Conservation (phyloP, 2,797 vertebrate species). For the Eulemur albifrons region DNA sequence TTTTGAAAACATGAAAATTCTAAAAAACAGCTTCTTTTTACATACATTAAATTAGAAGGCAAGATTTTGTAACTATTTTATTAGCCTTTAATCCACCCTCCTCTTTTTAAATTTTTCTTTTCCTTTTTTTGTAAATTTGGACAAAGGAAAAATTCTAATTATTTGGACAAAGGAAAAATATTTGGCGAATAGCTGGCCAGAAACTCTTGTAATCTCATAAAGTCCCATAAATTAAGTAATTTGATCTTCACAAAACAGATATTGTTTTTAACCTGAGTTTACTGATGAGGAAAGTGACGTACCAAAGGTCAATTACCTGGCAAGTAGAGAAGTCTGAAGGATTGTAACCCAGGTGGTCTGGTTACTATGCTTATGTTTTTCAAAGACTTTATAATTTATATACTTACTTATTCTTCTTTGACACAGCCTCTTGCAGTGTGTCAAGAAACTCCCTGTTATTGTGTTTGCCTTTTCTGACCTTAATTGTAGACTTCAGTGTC, state of each 20-base stretch:
- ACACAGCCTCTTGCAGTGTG: neutral
- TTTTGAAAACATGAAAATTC: neutral
- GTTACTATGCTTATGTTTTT: constrained; percentile 10
- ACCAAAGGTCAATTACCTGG: neutral
- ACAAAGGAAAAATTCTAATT: neutral
- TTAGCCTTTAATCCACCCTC: neutral
- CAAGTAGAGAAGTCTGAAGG: neutral
- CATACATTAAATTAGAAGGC: neutral
- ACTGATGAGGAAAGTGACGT: neutral
- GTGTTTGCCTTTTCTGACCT: neutral
- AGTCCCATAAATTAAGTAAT: neutral
- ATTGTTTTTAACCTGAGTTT: neutral
- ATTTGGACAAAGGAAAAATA: neutral
- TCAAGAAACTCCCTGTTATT: neutral
- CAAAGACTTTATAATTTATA: constrained; percentile 24
- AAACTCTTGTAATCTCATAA: neutral
- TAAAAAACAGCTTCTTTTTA: neutral
- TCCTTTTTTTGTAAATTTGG: neutral
- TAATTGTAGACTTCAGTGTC: neutral
- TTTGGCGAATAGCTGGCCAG: neutral
- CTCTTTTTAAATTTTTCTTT: neutral
- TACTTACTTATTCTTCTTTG: neutral
- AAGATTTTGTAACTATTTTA: neutral
- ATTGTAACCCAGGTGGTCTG: neutral
- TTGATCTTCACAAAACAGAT: neutral